phyloP scores from a whole-genome alignment of 1,140 invertebrate species.

The Tenebrio molitor region DNA sequence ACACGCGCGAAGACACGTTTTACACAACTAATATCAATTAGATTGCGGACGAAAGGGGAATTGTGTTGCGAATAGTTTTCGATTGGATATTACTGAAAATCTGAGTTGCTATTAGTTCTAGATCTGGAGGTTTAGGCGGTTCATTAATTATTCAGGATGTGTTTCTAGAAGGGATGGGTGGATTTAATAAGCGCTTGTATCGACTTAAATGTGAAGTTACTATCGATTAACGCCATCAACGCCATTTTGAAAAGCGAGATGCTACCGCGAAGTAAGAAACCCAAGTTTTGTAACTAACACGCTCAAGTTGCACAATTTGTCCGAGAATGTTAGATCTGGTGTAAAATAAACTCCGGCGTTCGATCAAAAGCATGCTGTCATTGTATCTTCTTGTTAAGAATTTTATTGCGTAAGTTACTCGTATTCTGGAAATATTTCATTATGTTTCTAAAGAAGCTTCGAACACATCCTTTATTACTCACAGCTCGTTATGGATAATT shows the following conservation, averaged over 20 bases:
- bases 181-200: neutral
- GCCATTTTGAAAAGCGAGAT: neutral
- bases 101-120: neutral
- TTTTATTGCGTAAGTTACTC: too few species aligned
- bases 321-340: too few species aligned
- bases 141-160: neutral
- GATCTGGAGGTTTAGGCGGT: neutral
- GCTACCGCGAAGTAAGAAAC: too few species aligned
- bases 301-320: too few species aligned
- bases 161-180: neutral
- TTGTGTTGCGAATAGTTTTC: neutral
- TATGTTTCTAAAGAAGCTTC: too few species aligned
- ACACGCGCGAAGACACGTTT: neutral
- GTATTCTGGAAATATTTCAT: too few species aligned
- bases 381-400: too few species aligned
- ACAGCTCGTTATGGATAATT: too few species aligned
- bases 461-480: too few species aligned
- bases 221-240: neutral
- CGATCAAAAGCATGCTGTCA: too few species aligned
- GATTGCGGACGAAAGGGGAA: neutral
- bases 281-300: too few species aligned
- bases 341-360: too few species aligned
- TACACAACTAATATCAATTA: constrained; percentile 17
- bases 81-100: neutral
- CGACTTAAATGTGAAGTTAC: neutral